phyloP scores from a whole-genome alignment of 2,113 vertebrate genomes.

The Psophia crepitans region DNA sequence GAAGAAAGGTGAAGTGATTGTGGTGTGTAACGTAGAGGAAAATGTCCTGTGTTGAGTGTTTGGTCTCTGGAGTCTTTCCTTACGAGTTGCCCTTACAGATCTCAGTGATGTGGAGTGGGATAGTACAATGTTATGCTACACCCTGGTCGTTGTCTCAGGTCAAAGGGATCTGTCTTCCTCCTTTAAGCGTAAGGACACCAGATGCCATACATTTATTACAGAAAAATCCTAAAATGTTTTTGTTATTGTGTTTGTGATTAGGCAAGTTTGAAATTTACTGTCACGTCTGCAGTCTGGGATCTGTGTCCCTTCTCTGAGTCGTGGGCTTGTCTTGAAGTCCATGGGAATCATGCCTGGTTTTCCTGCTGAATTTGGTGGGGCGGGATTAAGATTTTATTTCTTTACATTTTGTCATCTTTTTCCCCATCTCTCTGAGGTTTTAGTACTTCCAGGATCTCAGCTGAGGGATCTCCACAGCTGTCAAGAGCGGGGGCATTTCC shows the following conservation, averaged over 20 bases:
- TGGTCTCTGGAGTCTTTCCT: neutral
- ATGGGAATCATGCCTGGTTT: fast-evolving
- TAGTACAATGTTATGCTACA: neutral
- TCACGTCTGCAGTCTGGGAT: neutral
- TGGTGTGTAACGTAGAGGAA: neutral
- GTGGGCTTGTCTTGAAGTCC: neutral
- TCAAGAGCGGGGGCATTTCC: slow-evolving; percentile 5
- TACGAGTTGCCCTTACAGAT: too few relatives aligned
- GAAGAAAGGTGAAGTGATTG: neutral
- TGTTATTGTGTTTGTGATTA: neutral
- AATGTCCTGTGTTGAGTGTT: neutral
- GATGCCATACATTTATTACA: neutral
- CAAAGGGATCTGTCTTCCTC: neutral
- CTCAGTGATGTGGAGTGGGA: neutral
- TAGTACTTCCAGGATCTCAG: slow-evolving; percentile 19
- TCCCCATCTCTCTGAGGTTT: neutral
- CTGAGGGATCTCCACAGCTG: neutral
- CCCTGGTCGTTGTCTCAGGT: neutral
- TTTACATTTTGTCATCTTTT: neutral
- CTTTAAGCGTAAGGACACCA: neutral
- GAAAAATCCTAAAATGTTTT: neutral
- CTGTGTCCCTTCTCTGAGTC: neutral
- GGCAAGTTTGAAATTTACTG: neutral
- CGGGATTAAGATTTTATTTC: neutral
- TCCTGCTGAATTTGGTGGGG: neutral